Conservation (phyloP, 2,113 vertebrate species). For the Bufo gargarizans region DNA sequence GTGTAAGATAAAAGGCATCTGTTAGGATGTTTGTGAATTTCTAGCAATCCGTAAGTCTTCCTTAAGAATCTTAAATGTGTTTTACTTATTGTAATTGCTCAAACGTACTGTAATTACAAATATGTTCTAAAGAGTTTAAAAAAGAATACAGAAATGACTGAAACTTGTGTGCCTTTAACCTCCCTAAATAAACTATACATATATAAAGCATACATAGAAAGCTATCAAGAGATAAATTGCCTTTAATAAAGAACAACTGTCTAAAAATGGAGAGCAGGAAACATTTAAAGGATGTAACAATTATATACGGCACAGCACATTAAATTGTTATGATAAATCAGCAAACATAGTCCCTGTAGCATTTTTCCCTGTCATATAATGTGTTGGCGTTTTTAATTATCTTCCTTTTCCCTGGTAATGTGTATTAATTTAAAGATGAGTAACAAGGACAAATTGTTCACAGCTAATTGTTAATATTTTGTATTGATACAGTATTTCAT, state of each 20-base stretch:
- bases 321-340: conserved; percentile 35
- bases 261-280: conserved; percentile 34
- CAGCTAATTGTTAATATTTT: not conserved
- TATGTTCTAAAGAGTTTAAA: not conserved
- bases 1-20: not conserved
- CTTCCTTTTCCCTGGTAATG: not conserved
- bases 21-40: not conserved
- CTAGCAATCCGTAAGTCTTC: not conserved
- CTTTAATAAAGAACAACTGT: conserved; percentile 41
- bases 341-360: not conserved
- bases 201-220: conserved; percentile 16
- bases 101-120: not conserved
- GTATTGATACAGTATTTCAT: not conserved
- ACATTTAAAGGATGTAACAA: conserved; percentile 25
- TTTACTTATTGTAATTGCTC: not conserved
- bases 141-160: not conserved
- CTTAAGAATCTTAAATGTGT: not conserved
- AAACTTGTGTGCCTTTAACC: not conserved
- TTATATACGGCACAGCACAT: not conserved
- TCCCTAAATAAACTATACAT: not conserved
- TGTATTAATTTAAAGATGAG: not conserved
- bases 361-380: conserved; percentile 7
- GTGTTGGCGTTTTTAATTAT: conserved; percentile 9
- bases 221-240: not conserved
- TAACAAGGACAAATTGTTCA: not conserved